Evolutionary conservation across 2,888 invertebrate species (phyloP), one percentile per base, ranked within the genome.

Genomic region (Agrotis puta): DNA sequence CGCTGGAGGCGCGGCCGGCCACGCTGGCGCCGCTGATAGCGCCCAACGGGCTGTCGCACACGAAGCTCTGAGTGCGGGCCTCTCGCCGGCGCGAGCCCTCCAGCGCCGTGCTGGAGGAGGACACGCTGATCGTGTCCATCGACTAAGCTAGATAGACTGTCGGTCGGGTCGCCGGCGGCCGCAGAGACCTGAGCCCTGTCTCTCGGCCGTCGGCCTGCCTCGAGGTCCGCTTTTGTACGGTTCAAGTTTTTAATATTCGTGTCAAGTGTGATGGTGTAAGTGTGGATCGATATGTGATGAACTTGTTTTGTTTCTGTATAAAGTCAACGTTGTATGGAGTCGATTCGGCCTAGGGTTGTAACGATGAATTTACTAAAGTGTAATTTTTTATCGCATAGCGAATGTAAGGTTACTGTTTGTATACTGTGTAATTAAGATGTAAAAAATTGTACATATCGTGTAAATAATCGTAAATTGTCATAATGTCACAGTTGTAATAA

Each of bases 381-480:
- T 94, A 93, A 89, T 92, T 91, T 90, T 92, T 86, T 93, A 93
- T 93, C 93, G 94, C 93, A 88, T 90, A 92, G 93, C 93, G 92
- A 92, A 81, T 89, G 86, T 90, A 90, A 92, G 88, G 88, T 89
- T 88, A 90, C 91, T 88, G 87, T 92, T 91, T 92, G 92, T 94
- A 94, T 94, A 94, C 92, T 87, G 86, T 82, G 79, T 90, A 82
- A 82, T 86, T 86, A 82, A 85, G 80, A 79, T 94, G 94, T 95
- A 94, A 92, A 93, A 88, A 87, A 90, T 91, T 95, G 95, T 95
- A 95, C 95, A 95, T 95, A 95, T 95, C 95, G 91, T 95, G 95
- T 95, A 95, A 94, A 95, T 95, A 95, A 91, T 92, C 88, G 87
- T 91, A 89, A 84, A 85, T 93, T 92, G 93, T 94, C 93, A 92